Evolutionary conservation across 2,888 invertebrate genomes (phyloP), one percentile per base, ranked within the genome.

Genomic region (Caenorhabditis japonica): DNA sequence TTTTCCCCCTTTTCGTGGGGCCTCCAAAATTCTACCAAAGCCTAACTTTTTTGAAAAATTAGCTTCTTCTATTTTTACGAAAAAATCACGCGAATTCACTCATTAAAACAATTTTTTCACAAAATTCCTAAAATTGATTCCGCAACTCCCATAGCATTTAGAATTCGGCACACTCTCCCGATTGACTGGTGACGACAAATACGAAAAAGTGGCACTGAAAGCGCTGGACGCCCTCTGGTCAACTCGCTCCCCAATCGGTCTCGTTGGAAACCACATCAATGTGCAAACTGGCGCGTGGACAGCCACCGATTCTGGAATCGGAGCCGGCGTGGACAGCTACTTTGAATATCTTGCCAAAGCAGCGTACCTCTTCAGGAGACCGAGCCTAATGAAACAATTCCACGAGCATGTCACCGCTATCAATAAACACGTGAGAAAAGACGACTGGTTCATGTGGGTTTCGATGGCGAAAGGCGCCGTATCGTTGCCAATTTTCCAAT

Each of bases 381-480:
- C 97, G 0, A 93, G 94, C 84, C 89, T 99, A 25, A 92, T 97
- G 91, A 92, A 93, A 52, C 94, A 95, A 91, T 99, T 97, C 87
- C 91, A 92, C 68, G 90, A 88, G 52, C 90, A 89, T 82, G 87
- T 88, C 33, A 81, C 82, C 15, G 82, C 89, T 0, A 89, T 91
- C 53, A 89, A 90, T 66, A 88, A 88, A 62, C 87, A 90, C 81
- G 81, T 97, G 84, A 93, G 94, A 85, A 92, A 93, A 84, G 96
- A 95, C 83, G 97, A 99, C 88, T 99, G 99, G 97, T 95, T 96
- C 88, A 92, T 97, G 84, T 99, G 97, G 97, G 97, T 95, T 0
- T 94, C 95, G n/a, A 99, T 99, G 97, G 91, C 93, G 46, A 94
- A 95, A 38, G 82, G 74, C 36, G 38, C 73, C 10, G 93, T 97